These are phyloP conservation scores for Leptopilina clavipes DNA, from an alignment of 1,140 invertebrate genomes.

Conservation along the genomic window DNA sequence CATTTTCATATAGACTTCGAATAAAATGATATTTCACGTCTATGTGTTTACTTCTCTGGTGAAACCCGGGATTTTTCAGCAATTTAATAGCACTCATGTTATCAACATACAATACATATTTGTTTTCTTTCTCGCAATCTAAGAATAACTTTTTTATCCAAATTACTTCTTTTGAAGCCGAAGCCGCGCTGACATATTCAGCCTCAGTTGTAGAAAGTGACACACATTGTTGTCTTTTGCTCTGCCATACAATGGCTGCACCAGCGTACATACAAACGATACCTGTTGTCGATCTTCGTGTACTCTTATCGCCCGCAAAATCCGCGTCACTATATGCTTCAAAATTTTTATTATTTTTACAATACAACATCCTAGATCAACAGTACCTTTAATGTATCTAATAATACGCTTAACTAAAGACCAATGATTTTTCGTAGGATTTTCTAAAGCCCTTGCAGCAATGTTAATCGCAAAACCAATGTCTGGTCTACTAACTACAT, in stretches of 20 bases:
- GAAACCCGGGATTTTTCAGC: no score
- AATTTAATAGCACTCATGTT: no score
- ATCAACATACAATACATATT: no score
- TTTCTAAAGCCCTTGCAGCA: constrained; percentile 51
- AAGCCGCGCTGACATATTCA: not conserved
- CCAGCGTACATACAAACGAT: not conserved
- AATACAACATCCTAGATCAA: constrained; percentile 17
- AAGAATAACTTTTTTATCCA: not conserved
- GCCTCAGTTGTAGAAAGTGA: not conserved
- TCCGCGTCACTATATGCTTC: not conserved
- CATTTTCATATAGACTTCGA: no score
- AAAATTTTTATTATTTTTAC: not conserved
- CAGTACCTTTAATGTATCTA: constrained; percentile 27
- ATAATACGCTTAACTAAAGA: constrained; percentile 12
- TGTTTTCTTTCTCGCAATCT: no score
- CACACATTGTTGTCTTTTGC: not conserved
- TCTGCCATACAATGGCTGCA: not conserved
- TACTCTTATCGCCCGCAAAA: no score
- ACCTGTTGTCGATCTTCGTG: no score
- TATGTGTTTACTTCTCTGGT: no score
- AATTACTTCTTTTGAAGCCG: not conserved
- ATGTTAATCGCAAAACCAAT: constrained; percentile 43
- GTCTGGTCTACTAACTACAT: constrained; percentile 59
- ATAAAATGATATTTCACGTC: no score
- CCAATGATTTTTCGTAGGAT: constrained; percentile 37